Percentiles rank a stretch among this genome's conserved stretches.
phyloP scores from a whole-genome alignment of 2,888 invertebrate species.

The Empis livida region DNA sequence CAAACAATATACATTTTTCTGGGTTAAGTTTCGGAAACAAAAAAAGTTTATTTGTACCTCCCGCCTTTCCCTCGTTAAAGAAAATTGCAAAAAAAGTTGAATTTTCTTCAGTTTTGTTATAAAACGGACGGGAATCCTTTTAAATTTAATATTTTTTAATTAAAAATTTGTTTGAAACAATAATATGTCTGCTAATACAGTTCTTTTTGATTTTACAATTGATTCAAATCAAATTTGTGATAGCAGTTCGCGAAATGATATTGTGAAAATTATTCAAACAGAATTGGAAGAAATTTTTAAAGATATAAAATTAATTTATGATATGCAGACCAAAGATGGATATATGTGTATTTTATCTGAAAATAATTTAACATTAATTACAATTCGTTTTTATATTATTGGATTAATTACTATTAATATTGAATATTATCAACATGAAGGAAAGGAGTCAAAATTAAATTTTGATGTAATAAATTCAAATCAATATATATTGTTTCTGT shows the following conservation, averaged over 20 bases:
- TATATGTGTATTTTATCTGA: conserved; percentile 57
- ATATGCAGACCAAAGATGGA: conserved; percentile 55
- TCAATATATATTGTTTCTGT: too few species aligned
- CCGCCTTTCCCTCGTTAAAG: too few species aligned
- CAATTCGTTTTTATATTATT: conserved; percentile 57
- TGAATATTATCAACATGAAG: conserved; percentile 66
- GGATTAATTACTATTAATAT: conserved; percentile 71
- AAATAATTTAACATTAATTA: conserved; percentile 54
- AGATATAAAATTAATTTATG: conserved; percentile 54
- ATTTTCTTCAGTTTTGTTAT: too few species aligned
- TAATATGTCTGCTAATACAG: conserved; percentile 66
- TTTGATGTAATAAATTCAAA: conserved; percentile 51
- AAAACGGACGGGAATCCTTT: too few species aligned
- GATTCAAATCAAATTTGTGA: conserved; percentile 54
- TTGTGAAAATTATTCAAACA: conserved; percentile 53
- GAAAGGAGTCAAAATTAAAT: conserved; percentile 55
- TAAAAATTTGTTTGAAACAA: too few species aligned
- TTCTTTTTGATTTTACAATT: conserved; percentile 66
- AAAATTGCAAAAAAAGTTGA: too few species aligned
- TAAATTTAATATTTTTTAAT: too few species aligned
- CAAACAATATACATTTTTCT: too few species aligned
- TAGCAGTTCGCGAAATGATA: conserved; percentile 48
- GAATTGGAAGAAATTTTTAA: conserved; percentile 56
- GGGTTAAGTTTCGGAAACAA: too few species aligned
- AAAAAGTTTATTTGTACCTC: too few species aligned